Percentiles rank a stretch among this genome's conserved stretches.
Evolutionary conservation across 2,888 invertebrate species (phyloP).

Genomic region (Ectemnius lituratus): DNA sequence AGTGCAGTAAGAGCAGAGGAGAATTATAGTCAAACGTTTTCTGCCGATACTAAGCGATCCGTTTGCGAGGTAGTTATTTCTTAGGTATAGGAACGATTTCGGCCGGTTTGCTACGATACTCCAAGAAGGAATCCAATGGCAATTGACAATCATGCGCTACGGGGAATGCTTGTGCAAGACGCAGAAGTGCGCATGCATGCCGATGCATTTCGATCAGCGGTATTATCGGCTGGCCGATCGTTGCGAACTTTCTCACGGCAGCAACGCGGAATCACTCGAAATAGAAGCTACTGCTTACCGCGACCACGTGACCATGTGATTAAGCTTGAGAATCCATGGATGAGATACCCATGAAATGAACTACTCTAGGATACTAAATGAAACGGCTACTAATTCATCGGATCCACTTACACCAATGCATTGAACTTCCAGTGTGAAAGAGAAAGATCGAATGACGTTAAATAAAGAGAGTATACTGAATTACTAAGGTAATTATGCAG

Average conservation of each 20-base stretch:
- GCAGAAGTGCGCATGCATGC: conserved; percentile 32
- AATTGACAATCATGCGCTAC: conserved; percentile 7
- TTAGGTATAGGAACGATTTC: background rate
- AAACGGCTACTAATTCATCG: no score
- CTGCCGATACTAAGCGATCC: no score
- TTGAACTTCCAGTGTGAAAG: no score
- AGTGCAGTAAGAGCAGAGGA: background rate
- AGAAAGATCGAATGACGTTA: no score
- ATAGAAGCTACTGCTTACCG: conserved; percentile 34
- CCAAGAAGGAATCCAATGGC: conserved; percentile 3
- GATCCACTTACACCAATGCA: no score
- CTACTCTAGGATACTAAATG: no score
- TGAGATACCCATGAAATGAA: no score
- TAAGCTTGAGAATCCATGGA: no score
- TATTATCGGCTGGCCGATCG: conserved; percentile 33
- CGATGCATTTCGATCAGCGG: conserved; percentile 43
- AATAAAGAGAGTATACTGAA: no score
- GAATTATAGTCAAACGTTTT: no score
- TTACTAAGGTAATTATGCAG: conserved; percentile 66
- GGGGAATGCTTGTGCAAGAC: conserved; percentile 41
- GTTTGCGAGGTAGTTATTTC: no score
- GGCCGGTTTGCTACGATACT: conserved; percentile 5
- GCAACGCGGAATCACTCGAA: conserved; percentile 40
- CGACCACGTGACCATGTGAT: no score
- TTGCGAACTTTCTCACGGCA: conserved; percentile 55